phyloP scores from a whole-genome alignment of 2,888 invertebrate species.

The Lysandra coridon region DNA sequence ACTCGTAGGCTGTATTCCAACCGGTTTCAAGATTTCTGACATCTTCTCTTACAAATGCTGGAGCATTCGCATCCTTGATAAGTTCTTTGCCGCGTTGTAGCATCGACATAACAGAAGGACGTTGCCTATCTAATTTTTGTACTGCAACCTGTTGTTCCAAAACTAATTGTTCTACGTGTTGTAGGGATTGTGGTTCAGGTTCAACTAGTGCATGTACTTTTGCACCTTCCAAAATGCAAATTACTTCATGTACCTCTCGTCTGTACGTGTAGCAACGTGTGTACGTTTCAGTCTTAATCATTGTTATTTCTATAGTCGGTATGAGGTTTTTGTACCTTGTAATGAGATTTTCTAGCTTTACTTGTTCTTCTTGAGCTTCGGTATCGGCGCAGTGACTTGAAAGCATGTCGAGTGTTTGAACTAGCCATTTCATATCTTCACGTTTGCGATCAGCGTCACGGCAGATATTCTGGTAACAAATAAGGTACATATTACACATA shows the following conservation, averaged over 20 bases:
- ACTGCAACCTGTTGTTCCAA: conserved; percentile 91
- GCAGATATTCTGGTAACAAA: conserved; percentile 87
- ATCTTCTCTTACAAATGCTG: conserved; percentile 91
- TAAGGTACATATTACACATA: conserved; percentile 25
- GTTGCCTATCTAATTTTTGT: conserved; percentile 89
- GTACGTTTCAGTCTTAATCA: conserved; percentile 95
- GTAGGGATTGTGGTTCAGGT: conserved; percentile 85
- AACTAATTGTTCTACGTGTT: conserved; percentile 87
- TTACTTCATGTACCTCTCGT: conserved; percentile 92
- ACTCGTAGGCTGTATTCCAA: conserved; percentile 93
- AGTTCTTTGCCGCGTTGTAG: conserved; percentile 94
- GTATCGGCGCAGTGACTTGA: conserved; percentile 90
- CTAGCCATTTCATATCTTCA: conserved; percentile 97
- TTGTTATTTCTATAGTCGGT: conserved; percentile 94
- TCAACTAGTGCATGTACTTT: conserved; percentile 85
- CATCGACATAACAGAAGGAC: conserved; percentile 93
- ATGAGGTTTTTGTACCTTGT: conserved; percentile 94
- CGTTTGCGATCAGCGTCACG: conserved; percentile 93
- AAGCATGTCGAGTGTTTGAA: conserved; percentile 93
- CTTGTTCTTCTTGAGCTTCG: conserved; percentile 90
- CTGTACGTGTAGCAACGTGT: conserved; percentile 96
- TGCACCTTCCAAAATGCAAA: conserved; percentile 87
- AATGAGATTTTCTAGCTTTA: conserved; percentile 89
- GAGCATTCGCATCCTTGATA: conserved; percentile 91
- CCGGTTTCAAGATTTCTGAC: conserved; percentile 91